These are phyloP conservation scores for Coremacera marginata DNA, from an alignment of 2,888 invertebrate genomes.

Conservation along the genomic window DNA sequence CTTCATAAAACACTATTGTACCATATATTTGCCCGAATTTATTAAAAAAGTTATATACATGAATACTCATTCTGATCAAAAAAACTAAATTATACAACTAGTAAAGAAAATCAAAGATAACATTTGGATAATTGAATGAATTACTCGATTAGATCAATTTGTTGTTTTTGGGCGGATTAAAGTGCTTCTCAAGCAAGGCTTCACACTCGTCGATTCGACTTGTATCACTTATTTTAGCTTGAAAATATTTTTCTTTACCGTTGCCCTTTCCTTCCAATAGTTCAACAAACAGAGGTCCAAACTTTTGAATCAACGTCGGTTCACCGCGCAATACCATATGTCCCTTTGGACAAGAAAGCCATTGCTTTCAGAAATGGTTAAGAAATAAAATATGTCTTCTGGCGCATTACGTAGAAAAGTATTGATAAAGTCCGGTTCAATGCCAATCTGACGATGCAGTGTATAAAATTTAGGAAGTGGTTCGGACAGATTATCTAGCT, in stretches of 20 bases:
- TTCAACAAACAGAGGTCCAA: constrained; percentile 73
- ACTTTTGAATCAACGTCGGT: constrained; percentile 58
- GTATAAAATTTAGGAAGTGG: constrained; percentile 73
- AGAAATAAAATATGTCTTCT: constrained; percentile 74
- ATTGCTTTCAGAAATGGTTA: constrained; percentile 79
- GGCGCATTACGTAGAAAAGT: constrained; percentile 76
- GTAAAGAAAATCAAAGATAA: too few species aligned
- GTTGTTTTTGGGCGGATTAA: constrained; percentile 54
- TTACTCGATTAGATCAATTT: too few species aligned
- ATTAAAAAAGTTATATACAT: too few species aligned
- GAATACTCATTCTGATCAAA: too few species aligned
- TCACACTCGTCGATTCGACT: constrained; percentile 76
- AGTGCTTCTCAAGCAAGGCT: constrained; percentile 74
- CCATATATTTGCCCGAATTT: too few species aligned
- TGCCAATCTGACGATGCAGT: constrained; percentile 79
- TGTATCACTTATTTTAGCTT: constrained; percentile 82
- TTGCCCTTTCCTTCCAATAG: constrained; percentile 83
- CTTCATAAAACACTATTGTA: too few species aligned
- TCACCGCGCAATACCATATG: constrained; percentile 71
- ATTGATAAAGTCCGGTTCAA: constrained; percentile 81
- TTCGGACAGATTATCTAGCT: constrained; percentile 72
- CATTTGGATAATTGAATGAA: too few species aligned
- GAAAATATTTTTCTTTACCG: constrained; percentile 79
- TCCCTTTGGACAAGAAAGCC: too few species aligned
- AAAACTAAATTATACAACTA: too few species aligned